Base-by-base conservation (phyloP, 2,113 vertebrate species). In the Alligator sinensis region DNA sequence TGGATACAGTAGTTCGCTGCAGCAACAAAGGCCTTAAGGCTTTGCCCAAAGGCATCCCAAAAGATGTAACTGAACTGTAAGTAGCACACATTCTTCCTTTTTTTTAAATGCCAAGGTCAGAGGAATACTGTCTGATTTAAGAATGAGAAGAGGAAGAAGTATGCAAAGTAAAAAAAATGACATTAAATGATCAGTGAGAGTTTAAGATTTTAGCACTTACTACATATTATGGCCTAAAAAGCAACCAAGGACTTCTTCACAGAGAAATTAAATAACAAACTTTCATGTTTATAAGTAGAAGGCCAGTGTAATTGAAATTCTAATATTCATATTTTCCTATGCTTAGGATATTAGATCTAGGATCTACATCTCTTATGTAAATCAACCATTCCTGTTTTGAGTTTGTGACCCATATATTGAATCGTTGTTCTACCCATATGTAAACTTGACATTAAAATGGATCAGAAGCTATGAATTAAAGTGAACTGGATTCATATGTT, bases 51-150 rank as follows among this genome's bases (percentile, higher is more conserved):
- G 99, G 99, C 62, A 99, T 99, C 64, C 99, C 99, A 55, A 99
- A 98, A 96, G 99, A 99, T 77, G 99, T 99, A 88, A 99, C 99
- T 6, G 99, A 99, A 91, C 97, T 99, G 99, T 99, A 98, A 99
- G 99, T 98, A 94, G 18, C 25, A 62, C 57, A 3, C 3, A n/a
- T 82, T 76, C 74, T 80, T 80, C 18, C 10, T 34, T 93, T 95
- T 95, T 62, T 63, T 54, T 90, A 30, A 85, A 84, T 82, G 63
- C 58, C 16, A 24, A 2, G 77, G 10, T 74, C 63, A 83, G 6
- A 57, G 83, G 79, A 77, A 59, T 77, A 18, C 58, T 87, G 59
- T 58, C 27, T 47, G 6, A 11, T 34, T 90, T 47, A 92, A 75
- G 77, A 90, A 75, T 61, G 5, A 86, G 58, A 4, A 24, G 4